These are phyloP conservation scores for Amblyteles armatorius DNA, from an alignment of 2,888 invertebrate species.

Conservation along the genomic window DNA sequence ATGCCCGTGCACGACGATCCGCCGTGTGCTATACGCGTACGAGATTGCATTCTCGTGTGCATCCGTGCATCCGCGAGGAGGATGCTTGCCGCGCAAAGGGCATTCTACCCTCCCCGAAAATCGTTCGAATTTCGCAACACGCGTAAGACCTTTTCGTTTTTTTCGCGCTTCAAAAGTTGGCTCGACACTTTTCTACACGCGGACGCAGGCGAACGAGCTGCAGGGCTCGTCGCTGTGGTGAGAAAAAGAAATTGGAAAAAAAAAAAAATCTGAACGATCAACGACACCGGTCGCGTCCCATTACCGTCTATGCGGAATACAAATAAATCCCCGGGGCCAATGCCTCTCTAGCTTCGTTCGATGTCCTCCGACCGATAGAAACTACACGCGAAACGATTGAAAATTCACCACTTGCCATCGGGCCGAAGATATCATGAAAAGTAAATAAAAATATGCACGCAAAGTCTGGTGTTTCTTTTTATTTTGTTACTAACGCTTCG, in stretches of 20 bases:
- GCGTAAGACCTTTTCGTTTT: not conserved
- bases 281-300: constrained; percentile 57
- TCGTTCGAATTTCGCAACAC: constrained; percentile 25
- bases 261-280: constrained; percentile 37
- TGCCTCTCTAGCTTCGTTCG: constrained; percentile 43
- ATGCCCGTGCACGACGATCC: constrained; percentile 44
- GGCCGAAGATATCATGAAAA: not conserved
- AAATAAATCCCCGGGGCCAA: constrained; percentile 56
- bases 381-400: constrained; percentile 46
- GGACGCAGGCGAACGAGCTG: constrained; percentile 3
- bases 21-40: constrained; percentile 42
- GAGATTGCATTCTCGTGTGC: constrained; percentile 44
- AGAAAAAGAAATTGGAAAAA: constrained; percentile 16
- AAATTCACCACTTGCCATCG: constrained; percentile 16
- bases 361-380: constrained; percentile 29
- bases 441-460: not conserved
- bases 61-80: not conserved
- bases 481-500: not conserved
- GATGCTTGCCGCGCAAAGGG: not conserved
- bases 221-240: not conserved
- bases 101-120: constrained; percentile 26
- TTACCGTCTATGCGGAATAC: constrained; percentile 54
- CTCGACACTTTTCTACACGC: constrained; percentile 30
- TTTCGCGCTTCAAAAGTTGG: not conserved
- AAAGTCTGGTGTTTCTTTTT: not conserved